Conservation (phyloP, 2,797 vertebrate genomes). For the Eutrigla gurnardus region DNA sequence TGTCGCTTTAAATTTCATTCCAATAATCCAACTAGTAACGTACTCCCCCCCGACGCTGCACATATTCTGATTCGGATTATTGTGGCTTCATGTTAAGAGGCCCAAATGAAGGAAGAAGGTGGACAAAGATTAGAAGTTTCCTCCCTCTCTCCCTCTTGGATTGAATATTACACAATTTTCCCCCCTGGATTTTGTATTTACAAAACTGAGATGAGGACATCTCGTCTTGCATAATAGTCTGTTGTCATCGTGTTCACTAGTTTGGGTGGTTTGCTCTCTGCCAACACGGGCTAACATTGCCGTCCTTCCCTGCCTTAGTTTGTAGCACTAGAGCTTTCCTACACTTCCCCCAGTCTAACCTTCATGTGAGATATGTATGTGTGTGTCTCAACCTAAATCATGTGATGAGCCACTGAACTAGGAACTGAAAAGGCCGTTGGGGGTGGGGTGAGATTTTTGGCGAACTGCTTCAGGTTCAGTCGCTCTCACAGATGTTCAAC, state of each 20-base stretch:
- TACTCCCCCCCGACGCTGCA: too few relatives aligned
- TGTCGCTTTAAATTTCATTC: too few relatives aligned
- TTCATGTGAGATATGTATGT: not conserved
- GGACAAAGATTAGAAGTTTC: not conserved
- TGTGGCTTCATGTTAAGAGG: not conserved
- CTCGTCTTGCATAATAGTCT: not conserved
- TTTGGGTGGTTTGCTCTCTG: not conserved
- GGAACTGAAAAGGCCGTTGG: conserved; percentile 43
- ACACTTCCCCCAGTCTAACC: not conserved
- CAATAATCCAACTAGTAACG: too few relatives aligned
- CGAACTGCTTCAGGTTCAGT: not conserved
- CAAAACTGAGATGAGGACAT: not conserved
- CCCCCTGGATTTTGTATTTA: not conserved
- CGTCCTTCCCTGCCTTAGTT: not conserved
- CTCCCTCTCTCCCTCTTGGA: not conserved
- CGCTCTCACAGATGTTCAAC: too few relatives aligned
- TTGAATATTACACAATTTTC: too few relatives aligned
- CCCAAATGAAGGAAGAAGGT: not conserved
- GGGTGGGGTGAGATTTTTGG: not conserved
- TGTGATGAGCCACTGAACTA: conserved; percentile 43
- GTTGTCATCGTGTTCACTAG: not conserved
- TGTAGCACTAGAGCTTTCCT: conserved; percentile 20
- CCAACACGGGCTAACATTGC: conserved; percentile 2
- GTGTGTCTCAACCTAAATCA: conserved; percentile 12
- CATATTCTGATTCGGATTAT: not conserved